Base-by-base conservation (phyloP, 1,140 invertebrate genomes). In the Drosophila erecta region DNA sequence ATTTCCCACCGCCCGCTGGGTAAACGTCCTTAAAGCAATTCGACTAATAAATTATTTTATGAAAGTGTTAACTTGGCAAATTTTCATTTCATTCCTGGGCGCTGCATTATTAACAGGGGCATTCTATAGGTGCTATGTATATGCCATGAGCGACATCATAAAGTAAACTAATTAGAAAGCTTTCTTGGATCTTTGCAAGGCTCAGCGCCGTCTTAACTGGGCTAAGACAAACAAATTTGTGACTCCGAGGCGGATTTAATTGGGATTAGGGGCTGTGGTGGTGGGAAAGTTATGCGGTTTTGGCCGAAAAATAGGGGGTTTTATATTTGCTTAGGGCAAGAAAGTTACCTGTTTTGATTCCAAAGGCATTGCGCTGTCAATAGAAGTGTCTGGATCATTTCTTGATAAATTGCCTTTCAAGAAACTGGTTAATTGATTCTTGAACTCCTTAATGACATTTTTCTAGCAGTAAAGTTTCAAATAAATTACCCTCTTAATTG, bases 31-130 rank as follows among this genome's bases (percentile, higher is more conserved):
- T 79, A 61, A 86, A 79, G 77, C 51, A 50, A 71, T 46, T 61
- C 51, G 62, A 41, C 72, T 83, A 84, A 89, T 87, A 87, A 87
- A 87, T 87, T 77, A 84, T 89, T 87, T 87, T 89, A 87, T 89
- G 84, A 89, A 84, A 89, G 84, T 87, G 84, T 87, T 87, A 89
- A 89, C 79, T 89, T 70, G 66, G 76, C 84, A 60, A 89, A 77
- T 89, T 79, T 79, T 61, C 64, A 27, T 20, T 66, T 33, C 17
- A 54, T 61, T 71, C 10, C 35, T 58, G 55, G 38, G 43, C 43
- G 15, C 55, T 71, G 27, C 58, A 49, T 89, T 81, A 89, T 76
- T 77, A 87, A 75, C 74, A 75, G 41, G 69, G 64, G 22, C 61
- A 62, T 50, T 75, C 22, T 43, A 30, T 76, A 20, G 60, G 41